These are phyloP conservation scores for Anolis carolinensis DNA, from an alignment of 2,113 vertebrate genomes.

Conservation along the genomic window DNA sequence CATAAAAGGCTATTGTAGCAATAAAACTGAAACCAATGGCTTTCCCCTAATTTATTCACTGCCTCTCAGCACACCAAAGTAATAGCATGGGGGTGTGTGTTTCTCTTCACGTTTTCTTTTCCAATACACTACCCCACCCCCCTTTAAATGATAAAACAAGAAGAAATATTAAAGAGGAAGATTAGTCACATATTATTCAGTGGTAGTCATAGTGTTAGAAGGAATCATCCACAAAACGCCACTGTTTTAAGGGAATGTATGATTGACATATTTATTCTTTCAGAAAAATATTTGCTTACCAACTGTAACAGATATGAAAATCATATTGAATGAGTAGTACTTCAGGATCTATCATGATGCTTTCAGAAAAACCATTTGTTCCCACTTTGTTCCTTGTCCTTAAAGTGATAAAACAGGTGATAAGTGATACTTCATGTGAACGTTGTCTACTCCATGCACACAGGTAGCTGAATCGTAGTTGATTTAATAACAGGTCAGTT, in stretches of 20 bases:
- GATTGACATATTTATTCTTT: slow-evolving; percentile 40
- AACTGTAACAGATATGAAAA: slow-evolving; percentile 47
- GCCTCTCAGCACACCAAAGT: slow-evolving; percentile 72
- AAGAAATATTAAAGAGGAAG: slow-evolving; percentile 48
- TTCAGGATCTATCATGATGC: slow-evolving; percentile 14
- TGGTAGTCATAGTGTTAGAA: slow-evolving; percentile 41
- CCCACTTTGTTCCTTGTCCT: slow-evolving; percentile 5
- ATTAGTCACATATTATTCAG: slow-evolving; percentile 66
- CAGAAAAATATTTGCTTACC: slow-evolving; percentile 45
- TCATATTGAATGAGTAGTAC: slow-evolving; percentile 1
- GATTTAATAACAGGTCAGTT: neutral
- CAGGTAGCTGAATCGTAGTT: neutral
- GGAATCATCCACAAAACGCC: slow-evolving; percentile 55
- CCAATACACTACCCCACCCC: slow-evolving; percentile 71
- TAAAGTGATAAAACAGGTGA: neutral
- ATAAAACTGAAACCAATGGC: slow-evolving; percentile 80
- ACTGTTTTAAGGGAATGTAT: slow-evolving; percentile 32
- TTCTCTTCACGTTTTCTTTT: slow-evolving; percentile 62
- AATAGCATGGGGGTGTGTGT: slow-evolving; percentile 69
- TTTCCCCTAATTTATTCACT: slow-evolving; percentile 74
- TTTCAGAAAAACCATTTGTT: slow-evolving; percentile 23
- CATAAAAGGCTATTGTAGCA: slow-evolving; percentile 80
- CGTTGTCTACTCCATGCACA: neutral
- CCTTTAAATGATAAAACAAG: slow-evolving; percentile 67
- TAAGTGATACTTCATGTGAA: neutral